Conservation (phyloP, 2,888 invertebrate species). For the Nomada flava region DNA sequence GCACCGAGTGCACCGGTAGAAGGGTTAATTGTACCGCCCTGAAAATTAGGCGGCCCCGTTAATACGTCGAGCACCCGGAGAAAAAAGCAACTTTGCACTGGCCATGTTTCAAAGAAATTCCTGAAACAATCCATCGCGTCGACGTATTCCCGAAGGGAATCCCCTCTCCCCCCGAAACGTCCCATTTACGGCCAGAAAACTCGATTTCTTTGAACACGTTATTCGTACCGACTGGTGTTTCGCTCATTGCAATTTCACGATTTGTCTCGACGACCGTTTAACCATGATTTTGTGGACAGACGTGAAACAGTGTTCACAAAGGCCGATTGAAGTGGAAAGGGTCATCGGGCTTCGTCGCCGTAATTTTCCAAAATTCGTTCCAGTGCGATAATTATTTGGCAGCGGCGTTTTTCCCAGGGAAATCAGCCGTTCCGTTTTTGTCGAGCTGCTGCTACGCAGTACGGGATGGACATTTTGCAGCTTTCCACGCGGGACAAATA, state of each 20-base stretch:
- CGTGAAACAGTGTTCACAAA: not conserved
- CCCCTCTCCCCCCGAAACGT: not conserved
- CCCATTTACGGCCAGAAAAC: conserved; percentile 18
- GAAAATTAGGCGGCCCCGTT: conserved; percentile 24
- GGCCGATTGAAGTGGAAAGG: not conserved
- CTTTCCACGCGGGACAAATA: too few species aligned
- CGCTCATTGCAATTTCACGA: not conserved
- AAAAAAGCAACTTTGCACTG: not conserved
- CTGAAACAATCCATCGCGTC: conserved; percentile 19
- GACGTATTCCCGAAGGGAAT: not conserved
- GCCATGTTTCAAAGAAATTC: conserved; percentile 31
- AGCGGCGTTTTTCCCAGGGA: not conserved
- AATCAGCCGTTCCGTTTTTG: not conserved
- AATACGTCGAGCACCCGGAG: not conserved
- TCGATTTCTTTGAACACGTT: conserved; percentile 45
- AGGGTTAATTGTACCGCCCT: conserved; percentile 33
- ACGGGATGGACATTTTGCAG: too few species aligned
- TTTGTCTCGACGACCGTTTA: conserved; percentile 19
- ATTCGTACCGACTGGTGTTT: conserved; percentile 12
- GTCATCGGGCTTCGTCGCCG: not conserved
- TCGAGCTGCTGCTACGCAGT: too few species aligned
- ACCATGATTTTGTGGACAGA: not conserved
- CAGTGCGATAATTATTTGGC: conserved; percentile 2
- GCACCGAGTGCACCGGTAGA: not conserved
- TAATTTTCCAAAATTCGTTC: not conserved